These are phyloP conservation scores for Zapus hudsonius DNA, from an alignment of 2,113 vertebrate genomes.

Conservation along the genomic window DNA sequence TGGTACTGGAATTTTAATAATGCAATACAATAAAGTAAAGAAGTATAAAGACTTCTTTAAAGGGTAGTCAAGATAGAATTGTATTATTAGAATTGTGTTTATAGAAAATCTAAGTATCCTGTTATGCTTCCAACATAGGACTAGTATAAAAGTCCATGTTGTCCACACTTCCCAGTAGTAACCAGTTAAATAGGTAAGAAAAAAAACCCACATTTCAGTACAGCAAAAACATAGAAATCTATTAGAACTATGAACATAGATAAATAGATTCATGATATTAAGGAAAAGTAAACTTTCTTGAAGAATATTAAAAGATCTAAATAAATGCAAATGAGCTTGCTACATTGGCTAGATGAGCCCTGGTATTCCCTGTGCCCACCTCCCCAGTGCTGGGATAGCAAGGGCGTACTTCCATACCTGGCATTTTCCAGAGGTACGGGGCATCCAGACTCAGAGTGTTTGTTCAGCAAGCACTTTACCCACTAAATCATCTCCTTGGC, in stretches of 20 bases:
- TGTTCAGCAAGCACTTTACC: too few species aligned
- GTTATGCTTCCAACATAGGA: too few species aligned
- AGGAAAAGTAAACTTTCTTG: conserved; percentile 24
- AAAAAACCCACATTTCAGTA: background rate
- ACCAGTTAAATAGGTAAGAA: background rate
- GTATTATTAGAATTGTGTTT: conserved; percentile 30
- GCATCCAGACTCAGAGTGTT: too few species aligned
- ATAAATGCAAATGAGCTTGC: background rate
- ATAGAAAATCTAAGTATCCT: conserved; percentile 45
- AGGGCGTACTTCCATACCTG: too few species aligned
- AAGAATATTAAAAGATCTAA: background rate
- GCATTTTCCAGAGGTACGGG: too few species aligned
- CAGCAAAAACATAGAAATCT: conserved; percentile 9
- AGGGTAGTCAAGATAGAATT: background rate
- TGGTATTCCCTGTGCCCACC: too few species aligned
- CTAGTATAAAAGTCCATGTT: background rate
- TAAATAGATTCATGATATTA: background rate
- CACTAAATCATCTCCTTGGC: too few species aligned
- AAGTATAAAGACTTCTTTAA: background rate
- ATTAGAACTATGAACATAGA: background rate
- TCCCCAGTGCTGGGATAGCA: too few species aligned
- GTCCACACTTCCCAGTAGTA: background rate
- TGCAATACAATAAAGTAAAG: background rate
- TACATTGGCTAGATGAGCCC: background rate
- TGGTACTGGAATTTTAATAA: background rate